phyloP scores from a whole-genome alignment of 2,113 vertebrate species.

The Octodon degus region DNA sequence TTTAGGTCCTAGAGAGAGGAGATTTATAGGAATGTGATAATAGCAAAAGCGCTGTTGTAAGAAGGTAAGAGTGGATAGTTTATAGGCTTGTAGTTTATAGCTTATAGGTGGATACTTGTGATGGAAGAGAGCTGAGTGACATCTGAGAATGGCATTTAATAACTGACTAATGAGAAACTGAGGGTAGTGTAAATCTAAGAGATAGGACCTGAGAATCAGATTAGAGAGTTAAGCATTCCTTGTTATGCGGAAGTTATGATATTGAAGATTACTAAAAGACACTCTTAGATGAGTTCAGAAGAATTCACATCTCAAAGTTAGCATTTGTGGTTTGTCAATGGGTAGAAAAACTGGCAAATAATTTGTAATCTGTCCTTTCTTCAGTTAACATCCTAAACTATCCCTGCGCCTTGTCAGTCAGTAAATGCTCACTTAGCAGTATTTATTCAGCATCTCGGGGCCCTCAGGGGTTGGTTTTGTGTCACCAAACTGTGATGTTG shows the following conservation, averaged over 20 bases:
- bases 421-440: not conserved
- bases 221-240: constrained; percentile 48
- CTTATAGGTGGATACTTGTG: not conserved
- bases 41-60: not conserved
- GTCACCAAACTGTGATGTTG: not conserved
- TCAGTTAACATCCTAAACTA: not conserved
- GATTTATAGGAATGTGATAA: not conserved
- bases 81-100: not conserved
- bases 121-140: not conserved
- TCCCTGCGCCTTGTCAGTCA: not conserved
- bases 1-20: constrained; percentile 42
- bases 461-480: not conserved
- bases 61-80: not conserved
- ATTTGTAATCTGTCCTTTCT: not conserved
- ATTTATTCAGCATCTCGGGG: not conserved
- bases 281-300: constrained; percentile 54
- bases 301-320: not conserved
- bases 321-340: not conserved
- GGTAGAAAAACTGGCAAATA: not conserved
- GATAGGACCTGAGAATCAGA: not conserved
- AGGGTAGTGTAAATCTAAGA: not conserved
- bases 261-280: constrained; percentile 25
- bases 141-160: constrained; percentile 9
- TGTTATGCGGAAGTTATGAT: constrained; percentile 1
- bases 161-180: constrained; percentile 37